A percentile compares a stretch with the other conserved stretches of the same genome.
Conservation (phyloP, 2,113 vertebrate genomes). For the Leptocoma aspasia region DNA sequence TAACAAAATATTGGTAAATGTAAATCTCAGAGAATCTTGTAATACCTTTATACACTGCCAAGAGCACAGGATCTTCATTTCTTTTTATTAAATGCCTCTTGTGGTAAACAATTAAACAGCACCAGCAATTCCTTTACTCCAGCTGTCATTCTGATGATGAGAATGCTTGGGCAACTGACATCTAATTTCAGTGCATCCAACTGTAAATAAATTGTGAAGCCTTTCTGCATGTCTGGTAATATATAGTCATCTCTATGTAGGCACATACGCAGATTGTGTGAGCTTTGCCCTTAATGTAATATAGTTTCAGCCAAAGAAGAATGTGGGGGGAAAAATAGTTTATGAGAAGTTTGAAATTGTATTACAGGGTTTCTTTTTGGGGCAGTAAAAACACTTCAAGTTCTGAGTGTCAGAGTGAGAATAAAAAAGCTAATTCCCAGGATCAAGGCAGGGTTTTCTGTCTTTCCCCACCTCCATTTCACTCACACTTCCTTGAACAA, state of each 20-base stretch:
- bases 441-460: background rate
- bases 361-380: background rate
- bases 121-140: background rate
- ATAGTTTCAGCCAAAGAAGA: background rate
- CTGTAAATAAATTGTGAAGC: background rate
- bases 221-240: background rate
- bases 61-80: background rate
- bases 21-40: background rate
- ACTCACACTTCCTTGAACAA: background rate
- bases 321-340: background rate
- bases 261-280: background rate
- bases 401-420: background rate
- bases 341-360: background rate
- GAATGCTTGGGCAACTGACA: background rate
- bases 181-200: background rate
- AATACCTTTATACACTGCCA: background rate
- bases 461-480: background rate
- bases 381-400: background rate
- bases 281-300: background rate
- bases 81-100: background rate
- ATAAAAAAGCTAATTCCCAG: background rate
- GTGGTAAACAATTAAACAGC: background rate
- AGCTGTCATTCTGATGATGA: background rate
- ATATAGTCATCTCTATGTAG: background rate
- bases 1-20: background rate